Conservation (phyloP, 2,113 vertebrate genomes). For the Periophthalmus modestus region DNA sequence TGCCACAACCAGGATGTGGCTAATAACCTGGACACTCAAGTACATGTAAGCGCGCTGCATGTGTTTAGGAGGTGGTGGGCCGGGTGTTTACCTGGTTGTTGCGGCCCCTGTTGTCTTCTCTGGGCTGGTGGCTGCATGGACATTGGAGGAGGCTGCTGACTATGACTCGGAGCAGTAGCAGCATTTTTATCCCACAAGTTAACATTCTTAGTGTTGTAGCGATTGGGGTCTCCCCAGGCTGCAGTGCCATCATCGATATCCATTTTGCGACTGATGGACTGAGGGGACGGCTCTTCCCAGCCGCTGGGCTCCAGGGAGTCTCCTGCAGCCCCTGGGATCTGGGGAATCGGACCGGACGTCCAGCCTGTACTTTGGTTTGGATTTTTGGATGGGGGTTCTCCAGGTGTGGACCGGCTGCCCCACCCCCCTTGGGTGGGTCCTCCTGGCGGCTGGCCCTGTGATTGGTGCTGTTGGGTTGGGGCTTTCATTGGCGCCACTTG, state of each 20-base stretch:
- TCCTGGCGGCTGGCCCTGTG: slow-evolving; percentile 77
- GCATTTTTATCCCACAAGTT: slow-evolving; percentile 97
- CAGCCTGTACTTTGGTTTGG: slow-evolving; percentile 84
- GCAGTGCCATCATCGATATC: slow-evolving; percentile 98
- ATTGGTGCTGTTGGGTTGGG: slow-evolving; percentile 76
- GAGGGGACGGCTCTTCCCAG: slow-evolving; percentile 96
- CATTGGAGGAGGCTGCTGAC: slow-evolving; percentile 80
- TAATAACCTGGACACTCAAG: too few relatives aligned
- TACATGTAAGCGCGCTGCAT: too few relatives aligned
- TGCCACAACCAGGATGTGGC: too few relatives aligned
- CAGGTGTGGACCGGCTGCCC: slow-evolving; percentile 78
- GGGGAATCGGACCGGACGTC: slow-evolving; percentile 86
- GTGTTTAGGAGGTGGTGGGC: not conserved
- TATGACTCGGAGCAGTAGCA: slow-evolving; percentile 79
- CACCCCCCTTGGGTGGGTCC: slow-evolving; percentile 83
- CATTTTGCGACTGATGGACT: slow-evolving; percentile 93
- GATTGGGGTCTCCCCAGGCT: slow-evolving; percentile 93
- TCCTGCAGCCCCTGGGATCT: slow-evolving; percentile 75
- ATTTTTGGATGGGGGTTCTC: slow-evolving; percentile 79
- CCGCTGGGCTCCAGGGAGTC: slow-evolving; percentile 89
- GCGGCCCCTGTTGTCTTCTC: slow-evolving; percentile 63
- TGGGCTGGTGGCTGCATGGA: slow-evolving; percentile 75
- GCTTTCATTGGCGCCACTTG: slow-evolving; percentile 76
- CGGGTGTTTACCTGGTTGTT: slow-evolving; percentile 54
- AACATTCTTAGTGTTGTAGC: slow-evolving; percentile 92